These are phyloP conservation scores for Scotopteryx bipunctaria DNA, from an alignment of 2,888 invertebrate genomes.

Conservation along the genomic window DNA sequence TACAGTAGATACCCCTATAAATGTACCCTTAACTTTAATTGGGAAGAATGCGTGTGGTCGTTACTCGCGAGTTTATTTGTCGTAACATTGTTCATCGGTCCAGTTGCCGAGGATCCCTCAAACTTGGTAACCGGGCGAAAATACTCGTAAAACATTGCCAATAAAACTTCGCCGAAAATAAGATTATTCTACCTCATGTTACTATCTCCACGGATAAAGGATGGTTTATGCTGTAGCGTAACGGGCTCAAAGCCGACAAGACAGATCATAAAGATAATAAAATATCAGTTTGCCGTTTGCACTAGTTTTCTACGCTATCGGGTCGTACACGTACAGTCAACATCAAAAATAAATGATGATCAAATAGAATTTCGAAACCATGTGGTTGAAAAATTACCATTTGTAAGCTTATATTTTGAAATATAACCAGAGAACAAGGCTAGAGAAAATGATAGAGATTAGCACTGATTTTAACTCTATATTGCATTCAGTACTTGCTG, in stretches of 20 bases:
- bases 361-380: too few species aligned
- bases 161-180: constrained; percentile 28
- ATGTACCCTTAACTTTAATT: constrained; percentile 9
- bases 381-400: too few species aligned
- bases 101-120: constrained; percentile 4
- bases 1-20: background rate
- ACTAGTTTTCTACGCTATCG: too few species aligned
- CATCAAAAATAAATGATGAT: too few species aligned
- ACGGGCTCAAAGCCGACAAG: background rate
- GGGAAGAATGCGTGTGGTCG: constrained; percentile 1
- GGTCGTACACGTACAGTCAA: too few species aligned
- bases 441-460: too few species aligned
- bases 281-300: too few species aligned
- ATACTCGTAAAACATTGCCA: constrained; percentile 26
- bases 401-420: too few species aligned
- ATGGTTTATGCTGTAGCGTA: constrained; percentile 1
- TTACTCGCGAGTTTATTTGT: background rate
- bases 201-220: constrained; percentile 10
- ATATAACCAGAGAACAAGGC: too few species aligned
- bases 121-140: constrained; percentile 18
- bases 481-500: too few species aligned
- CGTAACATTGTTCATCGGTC: constrained; percentile 4
- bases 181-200: constrained; percentile 21
- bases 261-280: background rate
- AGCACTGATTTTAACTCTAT: too few species aligned